Percentiles rank a stretch among this genome's conserved stretches.
Conservation (phyloP, 2,113 vertebrate genomes). For the Lepisosteus osseus region DNA sequence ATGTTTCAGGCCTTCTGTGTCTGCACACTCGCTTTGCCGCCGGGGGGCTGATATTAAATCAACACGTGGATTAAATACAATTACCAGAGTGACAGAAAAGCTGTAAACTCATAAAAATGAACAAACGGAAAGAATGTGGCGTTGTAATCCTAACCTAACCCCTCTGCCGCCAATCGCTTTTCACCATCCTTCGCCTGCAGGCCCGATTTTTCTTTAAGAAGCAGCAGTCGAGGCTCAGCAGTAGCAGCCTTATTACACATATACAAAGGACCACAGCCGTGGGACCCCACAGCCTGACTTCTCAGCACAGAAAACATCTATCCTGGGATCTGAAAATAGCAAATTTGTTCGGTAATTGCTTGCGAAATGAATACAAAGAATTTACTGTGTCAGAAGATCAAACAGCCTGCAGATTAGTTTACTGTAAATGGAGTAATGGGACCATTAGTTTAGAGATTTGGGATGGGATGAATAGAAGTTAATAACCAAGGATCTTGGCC, state of each 20-base stretch:
- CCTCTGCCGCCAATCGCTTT: neutral
- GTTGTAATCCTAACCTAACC: constrained; percentile 8
- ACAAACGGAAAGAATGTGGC: neutral
- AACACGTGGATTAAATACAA: constrained; percentile 18
- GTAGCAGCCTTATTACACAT: neutral
- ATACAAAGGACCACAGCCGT: neutral
- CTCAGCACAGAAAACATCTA: neutral
- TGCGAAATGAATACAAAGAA: neutral
- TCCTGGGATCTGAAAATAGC: neutral
- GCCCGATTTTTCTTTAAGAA: neutral
- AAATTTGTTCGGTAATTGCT: constrained; percentile 6
- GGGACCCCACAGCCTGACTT: neutral
- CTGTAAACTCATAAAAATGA: constrained; percentile 16
- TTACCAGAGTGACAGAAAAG: constrained; percentile 4
- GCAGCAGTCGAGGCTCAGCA: neutral
- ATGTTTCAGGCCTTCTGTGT: neutral
- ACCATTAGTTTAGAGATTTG: neutral
- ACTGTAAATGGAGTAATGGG: neutral
- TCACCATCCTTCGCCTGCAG: constrained; percentile 10
- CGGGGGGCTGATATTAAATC: constrained; percentile 12
- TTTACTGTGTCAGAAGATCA: neutral
- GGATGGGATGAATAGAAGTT: neutral
- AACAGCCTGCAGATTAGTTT: neutral
- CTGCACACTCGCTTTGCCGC: neutral
- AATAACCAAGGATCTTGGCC: no score